Conservation (phyloP, 64 coral and sea anemone genomes). For the Actinia tenebrosa region DNA sequence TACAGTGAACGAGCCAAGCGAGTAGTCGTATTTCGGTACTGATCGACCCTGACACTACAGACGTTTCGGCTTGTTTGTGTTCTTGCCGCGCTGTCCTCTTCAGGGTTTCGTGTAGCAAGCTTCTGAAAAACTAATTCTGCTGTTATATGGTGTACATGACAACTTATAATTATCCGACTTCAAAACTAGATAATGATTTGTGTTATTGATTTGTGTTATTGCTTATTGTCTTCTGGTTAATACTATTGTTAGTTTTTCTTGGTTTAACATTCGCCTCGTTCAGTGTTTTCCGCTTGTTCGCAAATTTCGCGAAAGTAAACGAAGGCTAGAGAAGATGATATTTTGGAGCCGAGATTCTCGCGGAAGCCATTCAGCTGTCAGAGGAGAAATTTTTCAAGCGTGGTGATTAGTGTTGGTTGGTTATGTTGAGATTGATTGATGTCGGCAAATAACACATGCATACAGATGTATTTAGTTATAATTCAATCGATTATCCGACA, state of each 20-base stretch:
- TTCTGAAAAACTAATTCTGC: not conserved
- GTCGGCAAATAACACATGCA: conserved; percentile 55
- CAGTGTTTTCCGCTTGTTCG: not conserved
- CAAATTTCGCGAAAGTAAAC: not conserved
- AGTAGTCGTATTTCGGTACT: not conserved
- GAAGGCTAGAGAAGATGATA: not conserved
- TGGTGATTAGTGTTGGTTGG: not conserved
- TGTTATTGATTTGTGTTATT: not conserved
- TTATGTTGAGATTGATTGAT: conserved; percentile 37
- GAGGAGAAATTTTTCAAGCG: not conserved
- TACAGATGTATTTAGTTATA: conserved; percentile 94
- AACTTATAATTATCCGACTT: not conserved
- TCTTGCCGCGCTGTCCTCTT: not conserved
- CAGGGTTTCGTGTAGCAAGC: not conserved
- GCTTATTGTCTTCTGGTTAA: not conserved
- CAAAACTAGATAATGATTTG: not conserved
- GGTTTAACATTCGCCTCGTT: not conserved
- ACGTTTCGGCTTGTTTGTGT: not conserved
- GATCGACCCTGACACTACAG: not conserved
- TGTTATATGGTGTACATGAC: not conserved
- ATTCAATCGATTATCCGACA: conserved; percentile 97
- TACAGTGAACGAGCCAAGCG: not conserved
- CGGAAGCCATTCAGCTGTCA: not conserved
- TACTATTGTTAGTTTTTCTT: not conserved
- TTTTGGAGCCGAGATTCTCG: not conserved